Conservation (phyloP, 2,888 invertebrate species). For the Amaurobius ferox region DNA sequence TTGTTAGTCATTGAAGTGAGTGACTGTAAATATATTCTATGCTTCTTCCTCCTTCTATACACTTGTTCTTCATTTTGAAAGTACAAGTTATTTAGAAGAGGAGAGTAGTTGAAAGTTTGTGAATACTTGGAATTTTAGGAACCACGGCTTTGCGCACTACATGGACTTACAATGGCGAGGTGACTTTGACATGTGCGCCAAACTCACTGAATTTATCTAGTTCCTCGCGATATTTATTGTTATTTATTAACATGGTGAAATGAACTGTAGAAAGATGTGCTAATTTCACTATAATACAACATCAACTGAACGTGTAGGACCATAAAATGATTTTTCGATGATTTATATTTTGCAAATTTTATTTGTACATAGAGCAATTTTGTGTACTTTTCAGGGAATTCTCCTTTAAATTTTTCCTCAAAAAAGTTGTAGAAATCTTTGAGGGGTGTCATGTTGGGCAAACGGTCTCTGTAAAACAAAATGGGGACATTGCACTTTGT, state of each 20-base stretch:
- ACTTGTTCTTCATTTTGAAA: background rate
- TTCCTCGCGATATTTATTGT: conserved; percentile 59
- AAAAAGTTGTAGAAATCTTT: background rate
- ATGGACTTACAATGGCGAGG: background rate
- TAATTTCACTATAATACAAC: background rate
- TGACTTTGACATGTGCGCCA: background rate
- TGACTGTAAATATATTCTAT: background rate
- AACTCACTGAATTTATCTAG: conserved; percentile 32
- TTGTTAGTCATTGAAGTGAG: background rate
- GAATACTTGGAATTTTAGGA: background rate
- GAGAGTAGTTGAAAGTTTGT: background rate
- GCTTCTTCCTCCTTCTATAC: background rate
- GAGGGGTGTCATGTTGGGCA: background rate
- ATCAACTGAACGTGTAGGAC: background rate
- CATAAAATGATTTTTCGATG: background rate
- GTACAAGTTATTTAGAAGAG: background rate
- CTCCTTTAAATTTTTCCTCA: background rate
- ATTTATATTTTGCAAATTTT: background rate
- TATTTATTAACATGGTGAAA: conserved; percentile 63
- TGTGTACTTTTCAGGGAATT: background rate
- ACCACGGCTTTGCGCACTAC: background rate
- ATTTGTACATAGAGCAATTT: background rate
- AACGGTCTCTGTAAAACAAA: background rate
- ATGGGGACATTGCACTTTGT: background rate
- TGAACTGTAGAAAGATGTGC: conserved; percentile 20